A percentile compares a stretch with the other conserved stretches of the same genome.
Conservation (phyloP, 2,797 vertebrate species). For the Bovichtus diacanthus region DNA sequence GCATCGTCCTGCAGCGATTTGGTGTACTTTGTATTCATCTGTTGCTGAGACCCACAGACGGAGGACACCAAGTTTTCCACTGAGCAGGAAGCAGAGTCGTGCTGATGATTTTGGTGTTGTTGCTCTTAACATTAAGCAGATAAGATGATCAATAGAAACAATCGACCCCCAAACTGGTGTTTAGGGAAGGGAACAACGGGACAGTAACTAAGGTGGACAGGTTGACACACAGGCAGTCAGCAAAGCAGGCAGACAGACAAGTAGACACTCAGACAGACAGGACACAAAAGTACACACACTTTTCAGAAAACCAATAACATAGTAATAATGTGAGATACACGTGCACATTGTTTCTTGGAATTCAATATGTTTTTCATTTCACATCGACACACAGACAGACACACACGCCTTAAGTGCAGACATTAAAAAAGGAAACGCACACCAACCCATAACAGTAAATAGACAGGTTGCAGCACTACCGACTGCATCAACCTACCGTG, state of each 20-base stretch:
- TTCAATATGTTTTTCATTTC: neutral
- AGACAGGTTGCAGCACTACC: neutral
- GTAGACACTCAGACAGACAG: neutral
- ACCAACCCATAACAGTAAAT: neutral
- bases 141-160: neutral
- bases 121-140: neutral
- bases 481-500: slow-evolving; percentile 12
- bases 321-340: neutral
- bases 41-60: neutral
- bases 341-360: neutral
- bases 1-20: neutral
- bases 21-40: neutral
- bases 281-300: neutral
- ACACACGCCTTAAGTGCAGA: slow-evolving; percentile 13
- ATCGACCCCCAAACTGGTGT: neutral
- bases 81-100: neutral
- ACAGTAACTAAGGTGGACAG: neutral
- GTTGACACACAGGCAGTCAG: too few species aligned
- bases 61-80: neutral
- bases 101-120: neutral
- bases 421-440: slow-evolving; percentile 3
- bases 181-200: neutral
- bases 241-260: neutral
- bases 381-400: slow-evolving; percentile 12
- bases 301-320: neutral